Conservation (phyloP, 2,797 vertebrate species). For the Dipus sagitta region DNA sequence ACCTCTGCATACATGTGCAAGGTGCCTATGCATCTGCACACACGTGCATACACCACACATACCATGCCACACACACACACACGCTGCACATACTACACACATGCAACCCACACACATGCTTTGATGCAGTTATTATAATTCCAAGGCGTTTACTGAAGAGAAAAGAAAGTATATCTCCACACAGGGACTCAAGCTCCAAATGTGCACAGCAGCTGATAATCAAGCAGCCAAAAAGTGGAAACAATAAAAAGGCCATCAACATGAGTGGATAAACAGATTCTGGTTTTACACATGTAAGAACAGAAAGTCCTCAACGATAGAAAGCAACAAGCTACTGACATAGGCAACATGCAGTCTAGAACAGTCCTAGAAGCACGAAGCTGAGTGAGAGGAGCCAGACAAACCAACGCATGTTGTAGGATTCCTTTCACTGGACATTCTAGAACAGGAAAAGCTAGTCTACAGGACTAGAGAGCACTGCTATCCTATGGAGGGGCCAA, state of each 20-base stretch:
- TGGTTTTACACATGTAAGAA: too few species aligned
- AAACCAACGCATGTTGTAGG: neutral
- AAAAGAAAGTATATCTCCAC: neutral
- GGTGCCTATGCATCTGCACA: neutral
- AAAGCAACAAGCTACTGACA: neutral
- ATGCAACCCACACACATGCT: too few species aligned
- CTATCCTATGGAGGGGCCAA: neutral
- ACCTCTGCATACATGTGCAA: too few species aligned
- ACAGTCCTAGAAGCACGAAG: neutral
- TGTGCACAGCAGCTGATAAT: neutral
- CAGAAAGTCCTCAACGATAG: neutral
- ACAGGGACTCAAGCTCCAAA: neutral
- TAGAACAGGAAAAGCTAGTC: conserved; percentile 19
- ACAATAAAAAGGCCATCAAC: neutral
- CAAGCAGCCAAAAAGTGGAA: neutral
- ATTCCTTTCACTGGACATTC: neutral
- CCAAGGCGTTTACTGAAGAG: neutral
- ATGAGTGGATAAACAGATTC: neutral
- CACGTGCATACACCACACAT: too few species aligned
- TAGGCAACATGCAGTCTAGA: neutral
- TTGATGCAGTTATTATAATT: neutral
- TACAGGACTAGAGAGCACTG: neutral
- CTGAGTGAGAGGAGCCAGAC: neutral
- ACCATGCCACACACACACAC: too few species aligned
- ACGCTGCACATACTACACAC: too few species aligned